Base-by-base conservation (phyloP, 2,113 vertebrate species). In the Patagioenas fasciata region DNA sequence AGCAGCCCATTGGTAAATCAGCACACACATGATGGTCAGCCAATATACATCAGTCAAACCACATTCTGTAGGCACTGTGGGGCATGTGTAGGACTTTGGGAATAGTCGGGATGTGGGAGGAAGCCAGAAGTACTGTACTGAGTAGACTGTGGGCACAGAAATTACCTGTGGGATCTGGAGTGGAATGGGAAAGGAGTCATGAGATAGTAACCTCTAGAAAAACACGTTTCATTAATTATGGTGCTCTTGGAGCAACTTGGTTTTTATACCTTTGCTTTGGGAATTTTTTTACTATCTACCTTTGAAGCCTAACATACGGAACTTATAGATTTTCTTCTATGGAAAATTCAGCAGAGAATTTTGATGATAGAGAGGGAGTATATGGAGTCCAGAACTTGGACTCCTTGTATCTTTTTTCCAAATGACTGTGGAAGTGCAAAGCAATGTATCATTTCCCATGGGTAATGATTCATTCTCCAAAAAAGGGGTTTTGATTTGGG, bases 21-120 rank as follows among this genome's bases (percentile, higher is more conserved):
- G 12, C 7, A 10, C 3, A 1, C 24, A 20, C 2, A 0, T 32
- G 15, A 7, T 64, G 9, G 13, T 42, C 29, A 65, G 32, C 13
- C 34, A 51, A n/a, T 53, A 38, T 24, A 7, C 21, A 61, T 61
- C 57, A 88, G 78, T 48, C 36, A 66, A 42, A 61, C 56, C 24
- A 26, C 32, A 47, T 81, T 51, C 19, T 31, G 3, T 10, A 65
- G 28, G 28, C 60, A 28, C 9, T 51, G 19, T 26, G 51, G 34
- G 40, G 17, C 29, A 44, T 5, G 2, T 8, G 10, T n/a, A 81
- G 78, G 69, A 51, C 51, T 74, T 78, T 18, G 40, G 60, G 51
- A 74, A 58, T 17, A 44, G 51, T 15, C 48, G 23, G 23, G 26
- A 29, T 38, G 15, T 31, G 13, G 19, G 40, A 87, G 44, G 60